phyloP scores from a whole-genome alignment of 2,797 vertebrate species.

The Acomys russatus region DNA sequence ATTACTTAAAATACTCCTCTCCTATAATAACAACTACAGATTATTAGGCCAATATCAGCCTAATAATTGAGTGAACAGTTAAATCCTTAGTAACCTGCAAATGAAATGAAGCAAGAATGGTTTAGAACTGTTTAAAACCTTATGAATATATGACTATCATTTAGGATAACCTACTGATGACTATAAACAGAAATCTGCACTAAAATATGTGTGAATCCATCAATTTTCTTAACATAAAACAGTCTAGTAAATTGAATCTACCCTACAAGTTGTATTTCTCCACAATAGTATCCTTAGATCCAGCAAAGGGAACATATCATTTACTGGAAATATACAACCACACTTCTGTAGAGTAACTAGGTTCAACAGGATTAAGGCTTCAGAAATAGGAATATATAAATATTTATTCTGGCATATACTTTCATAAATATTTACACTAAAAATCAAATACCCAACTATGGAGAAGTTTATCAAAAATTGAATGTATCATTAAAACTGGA shows the following conservation, averaged over 20 bases:
- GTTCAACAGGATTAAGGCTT: conserved; percentile 63
- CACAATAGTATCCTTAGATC: background rate
- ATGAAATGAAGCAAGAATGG: conserved; percentile 34
- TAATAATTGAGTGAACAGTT: conserved; percentile 40
- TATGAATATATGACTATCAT: background rate
- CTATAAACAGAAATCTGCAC: conserved; percentile 64
- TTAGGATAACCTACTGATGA: conserved; percentile 54
- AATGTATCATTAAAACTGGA: conserved; percentile 61
- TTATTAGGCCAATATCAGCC: conserved; percentile 30
- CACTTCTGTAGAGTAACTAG: conserved; percentile 60
- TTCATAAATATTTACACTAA: conserved; percentile 79
- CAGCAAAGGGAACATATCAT: conserved; percentile 50
- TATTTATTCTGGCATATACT: conserved; percentile 76
- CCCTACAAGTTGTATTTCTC: background rate
- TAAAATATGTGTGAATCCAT: conserved; percentile 31
- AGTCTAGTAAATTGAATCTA: conserved; percentile 53
- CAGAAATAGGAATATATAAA: conserved; percentile 70
- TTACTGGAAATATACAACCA: conserved; percentile 61
- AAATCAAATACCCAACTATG: conserved; percentile 67
- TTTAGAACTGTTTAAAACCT: conserved; percentile 48
- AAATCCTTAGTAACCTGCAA: conserved; percentile 37
- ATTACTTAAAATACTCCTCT: conserved; percentile 25
- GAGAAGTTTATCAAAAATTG: conserved; percentile 69
- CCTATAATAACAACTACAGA: conserved; percentile 22
- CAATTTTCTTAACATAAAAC: conserved; percentile 33